Percentiles rank a stretch among this genome's conserved stretches.
These are phyloP conservation scores for Lepisosteus osseus DNA, from an alignment of 2,113 vertebrate species.

Conservation along the genomic window DNA sequence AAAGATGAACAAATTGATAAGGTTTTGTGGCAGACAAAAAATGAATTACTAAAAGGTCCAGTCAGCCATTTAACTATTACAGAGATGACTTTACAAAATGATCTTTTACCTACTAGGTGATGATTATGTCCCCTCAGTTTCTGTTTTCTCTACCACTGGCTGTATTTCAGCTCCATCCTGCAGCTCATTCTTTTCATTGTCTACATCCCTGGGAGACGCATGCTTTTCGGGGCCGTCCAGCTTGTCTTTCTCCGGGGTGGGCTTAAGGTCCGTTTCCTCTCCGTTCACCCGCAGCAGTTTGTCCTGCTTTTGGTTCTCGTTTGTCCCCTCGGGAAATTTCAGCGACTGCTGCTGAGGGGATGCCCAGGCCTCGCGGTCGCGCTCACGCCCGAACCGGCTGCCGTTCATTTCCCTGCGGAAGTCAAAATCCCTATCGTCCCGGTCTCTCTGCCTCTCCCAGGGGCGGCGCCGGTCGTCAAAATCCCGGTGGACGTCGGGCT, in stretches of 20 bases:
- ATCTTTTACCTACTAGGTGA: slow-evolving; percentile 99
- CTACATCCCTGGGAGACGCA: slow-evolving; percentile 73
- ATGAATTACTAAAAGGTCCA: slow-evolving; percentile 83
- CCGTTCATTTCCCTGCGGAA: slow-evolving; percentile 93
- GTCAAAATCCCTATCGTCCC: slow-evolving; percentile 94
- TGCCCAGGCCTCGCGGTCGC: slow-evolving; percentile 71
- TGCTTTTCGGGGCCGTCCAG: slow-evolving; percentile 75
- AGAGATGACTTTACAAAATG: slow-evolving; percentile 99
- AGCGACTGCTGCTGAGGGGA: slow-evolving; percentile 74
- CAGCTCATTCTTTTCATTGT: slow-evolving; percentile 89
- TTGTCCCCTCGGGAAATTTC: slow-evolving; percentile 73
- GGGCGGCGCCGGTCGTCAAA: slow-evolving; percentile 91
- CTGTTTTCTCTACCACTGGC: slow-evolving; percentile 98
- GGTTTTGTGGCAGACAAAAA: slow-evolving; percentile 77
- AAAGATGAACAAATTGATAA: slow-evolving; percentile 86
- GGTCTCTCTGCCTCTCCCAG: slow-evolving; percentile 92
- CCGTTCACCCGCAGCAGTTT: slow-evolving; percentile 77
- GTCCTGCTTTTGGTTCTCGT: slow-evolving; percentile 69
- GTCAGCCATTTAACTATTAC: slow-evolving; percentile 94
- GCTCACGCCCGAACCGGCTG: slow-evolving; percentile 80
- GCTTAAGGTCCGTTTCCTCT: slow-evolving; percentile 76
- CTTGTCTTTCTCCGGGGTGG: slow-evolving; percentile 63
- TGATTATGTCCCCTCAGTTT: slow-evolving; percentile 99
- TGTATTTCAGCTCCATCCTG: slow-evolving; percentile 90
- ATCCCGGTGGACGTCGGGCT: slow-evolving; percentile 86